These are phyloP conservation scores for Ctenopoma kingsleyae DNA, from an alignment of 2,797 vertebrate species.

Conservation along the genomic window DNA sequence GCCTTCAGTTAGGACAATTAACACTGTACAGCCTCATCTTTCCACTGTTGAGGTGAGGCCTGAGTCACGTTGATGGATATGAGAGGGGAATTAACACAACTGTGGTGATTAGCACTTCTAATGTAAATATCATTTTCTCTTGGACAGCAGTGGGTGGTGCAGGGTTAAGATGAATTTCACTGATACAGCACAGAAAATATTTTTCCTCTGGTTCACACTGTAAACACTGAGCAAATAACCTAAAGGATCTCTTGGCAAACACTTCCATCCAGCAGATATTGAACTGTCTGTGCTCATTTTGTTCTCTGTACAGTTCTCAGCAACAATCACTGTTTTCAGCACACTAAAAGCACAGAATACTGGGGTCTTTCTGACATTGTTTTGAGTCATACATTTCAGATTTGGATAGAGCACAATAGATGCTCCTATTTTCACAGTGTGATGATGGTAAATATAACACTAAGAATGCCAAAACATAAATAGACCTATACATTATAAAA, in stretches of 20 bases:
- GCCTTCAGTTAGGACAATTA: conserved; percentile 25
- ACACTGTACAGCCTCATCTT: conserved; percentile 11
- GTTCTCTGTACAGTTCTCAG: conserved; percentile 11
- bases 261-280: background rate
- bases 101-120: conserved; percentile 9
- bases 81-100: background rate
- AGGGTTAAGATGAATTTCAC: conserved; percentile 19
- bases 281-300: conserved; percentile 17
- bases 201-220: conserved; percentile 7
- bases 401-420: background rate
- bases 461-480: conserved; percentile 3
- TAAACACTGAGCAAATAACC: conserved; percentile 25
- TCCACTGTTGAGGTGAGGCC: background rate
- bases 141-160: conserved; percentile 7
- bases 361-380: conserved; percentile 3
- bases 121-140: conserved; percentile 22
- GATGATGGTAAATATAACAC: conserved; percentile 25
- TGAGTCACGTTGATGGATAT: conserved; percentile 16
- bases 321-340: conserved; percentile 15
- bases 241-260: conserved; percentile 15
- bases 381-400: conserved; percentile 30
- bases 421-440: conserved; percentile 17
- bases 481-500: background rate
- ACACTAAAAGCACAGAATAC: conserved; percentile 5
- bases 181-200: conserved; percentile 3